Percentiles rank a stretch among this genome's conserved stretches.
Evolutionary conservation across 2,797 vertebrate genomes (phyloP).

Genomic region (Bradypodion pumilum): DNA sequence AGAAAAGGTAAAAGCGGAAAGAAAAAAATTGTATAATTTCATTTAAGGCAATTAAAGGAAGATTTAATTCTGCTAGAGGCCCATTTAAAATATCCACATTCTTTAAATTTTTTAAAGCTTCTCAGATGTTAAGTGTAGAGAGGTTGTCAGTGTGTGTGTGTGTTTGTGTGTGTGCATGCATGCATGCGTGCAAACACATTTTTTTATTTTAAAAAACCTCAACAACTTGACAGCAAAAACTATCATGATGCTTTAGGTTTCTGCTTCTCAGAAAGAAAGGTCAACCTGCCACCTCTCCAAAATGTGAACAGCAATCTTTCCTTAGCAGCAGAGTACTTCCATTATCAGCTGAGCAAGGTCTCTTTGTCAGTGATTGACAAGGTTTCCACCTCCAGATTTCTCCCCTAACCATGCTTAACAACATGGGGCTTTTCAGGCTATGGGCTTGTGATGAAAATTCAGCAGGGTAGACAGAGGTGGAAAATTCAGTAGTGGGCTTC

Average conservation of each 20-base stretch:
- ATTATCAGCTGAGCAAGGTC: constrained; percentile 55
- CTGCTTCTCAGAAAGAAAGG: constrained; percentile 56
- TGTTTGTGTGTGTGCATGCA: background rate
- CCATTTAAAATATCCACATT: constrained; percentile 31
- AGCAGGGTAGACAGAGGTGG: constrained; percentile 32
- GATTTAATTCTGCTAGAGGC: constrained; percentile 29
- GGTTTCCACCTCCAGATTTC: constrained; percentile 57
- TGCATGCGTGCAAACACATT: background rate
- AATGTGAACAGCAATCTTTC: constrained; percentile 57
- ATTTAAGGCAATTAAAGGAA: constrained; percentile 55
- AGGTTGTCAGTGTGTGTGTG: background rate
- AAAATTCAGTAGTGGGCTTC: constrained; percentile 47
- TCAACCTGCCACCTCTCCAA: constrained; percentile 48
- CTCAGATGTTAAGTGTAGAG: constrained; percentile 37
- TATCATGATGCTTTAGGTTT: constrained; percentile 44
- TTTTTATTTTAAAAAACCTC: background rate
- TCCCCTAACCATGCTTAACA: constrained; percentile 51
- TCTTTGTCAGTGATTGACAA: constrained; percentile 58
- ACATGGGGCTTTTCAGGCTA: constrained; percentile 40
- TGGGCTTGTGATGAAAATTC: constrained; percentile 47
- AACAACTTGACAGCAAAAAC: constrained; percentile 36
- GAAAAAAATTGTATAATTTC: constrained; percentile 57
- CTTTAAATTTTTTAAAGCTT: constrained; percentile 58
- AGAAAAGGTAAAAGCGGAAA: constrained; percentile 33
- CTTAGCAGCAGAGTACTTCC: constrained; percentile 48